These are phyloP conservation scores for Lepilemur ruficaudatus DNA, from an alignment of 2,797 vertebrate genomes.

Conservation along the genomic window DNA sequence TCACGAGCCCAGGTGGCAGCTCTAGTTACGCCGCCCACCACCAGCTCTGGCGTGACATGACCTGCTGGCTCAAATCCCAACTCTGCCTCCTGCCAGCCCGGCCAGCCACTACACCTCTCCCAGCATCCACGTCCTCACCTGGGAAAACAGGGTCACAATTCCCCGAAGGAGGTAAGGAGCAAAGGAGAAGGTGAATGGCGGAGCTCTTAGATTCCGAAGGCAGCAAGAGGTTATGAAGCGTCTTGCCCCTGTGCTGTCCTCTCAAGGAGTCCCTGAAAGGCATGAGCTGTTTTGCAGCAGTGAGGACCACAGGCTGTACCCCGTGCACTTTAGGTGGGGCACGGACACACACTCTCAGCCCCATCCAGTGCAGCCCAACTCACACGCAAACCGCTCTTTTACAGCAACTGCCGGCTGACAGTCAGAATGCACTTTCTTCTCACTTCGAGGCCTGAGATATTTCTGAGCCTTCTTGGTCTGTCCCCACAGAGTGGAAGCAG, in stretches of 20 bases:
- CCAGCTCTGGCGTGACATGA: not conserved
- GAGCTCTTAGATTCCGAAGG: not conserved
- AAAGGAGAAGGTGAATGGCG: not conserved
- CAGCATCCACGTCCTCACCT: not conserved
- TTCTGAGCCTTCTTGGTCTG: not conserved
- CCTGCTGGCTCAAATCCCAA: not conserved
- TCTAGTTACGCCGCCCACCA: not conserved
- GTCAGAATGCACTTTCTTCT: not conserved
- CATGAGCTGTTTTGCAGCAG: not conserved
- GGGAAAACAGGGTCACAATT: not conserved
- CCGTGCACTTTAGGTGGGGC: not conserved
- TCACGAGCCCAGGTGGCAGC: not conserved
- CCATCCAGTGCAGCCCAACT: not conserved
- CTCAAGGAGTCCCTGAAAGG: not conserved
- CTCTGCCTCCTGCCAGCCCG: not conserved
- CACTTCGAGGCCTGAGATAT: not conserved
- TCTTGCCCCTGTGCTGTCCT: fast-evolving
- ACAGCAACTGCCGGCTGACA: not conserved
- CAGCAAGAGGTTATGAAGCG: not conserved
- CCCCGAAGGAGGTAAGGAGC: not conserved
- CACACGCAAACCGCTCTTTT: not conserved
- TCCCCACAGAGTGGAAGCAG: not conserved
- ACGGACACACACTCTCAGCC: fast-evolving
- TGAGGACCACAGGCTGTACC: not conserved
- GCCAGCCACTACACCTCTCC: not conserved